phyloP scores from a whole-genome alignment of 2,797 vertebrate genomes.

The Erethizon dorsatum region DNA sequence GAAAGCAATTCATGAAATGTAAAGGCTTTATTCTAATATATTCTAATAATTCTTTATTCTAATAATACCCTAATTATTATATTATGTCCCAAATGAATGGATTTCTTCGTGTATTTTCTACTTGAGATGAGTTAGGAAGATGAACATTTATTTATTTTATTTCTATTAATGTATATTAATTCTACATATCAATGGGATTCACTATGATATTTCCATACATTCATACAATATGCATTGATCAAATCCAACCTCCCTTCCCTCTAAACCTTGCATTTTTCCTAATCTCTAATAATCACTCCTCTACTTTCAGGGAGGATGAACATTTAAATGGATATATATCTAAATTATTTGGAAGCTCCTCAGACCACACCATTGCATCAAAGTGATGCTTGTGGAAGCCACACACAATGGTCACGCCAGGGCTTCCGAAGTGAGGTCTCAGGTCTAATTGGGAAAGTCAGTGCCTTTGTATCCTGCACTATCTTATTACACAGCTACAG shows the following conservation, averaged over 20 bases:
- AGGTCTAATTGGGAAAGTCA: background rate
- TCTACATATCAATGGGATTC: background rate
- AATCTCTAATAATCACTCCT: background rate
- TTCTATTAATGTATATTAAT: background rate
- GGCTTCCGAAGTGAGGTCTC: background rate
- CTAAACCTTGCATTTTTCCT: background rate
- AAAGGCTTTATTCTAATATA: background rate
- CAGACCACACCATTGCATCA: background rate
- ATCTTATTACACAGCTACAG: background rate
- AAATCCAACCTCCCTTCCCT: background rate
- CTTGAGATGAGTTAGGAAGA: background rate
- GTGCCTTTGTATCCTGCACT: background rate
- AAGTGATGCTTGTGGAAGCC: background rate
- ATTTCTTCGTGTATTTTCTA: constrained; percentile 6
- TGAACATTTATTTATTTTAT: background rate
- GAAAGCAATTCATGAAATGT: constrained; percentile 16
- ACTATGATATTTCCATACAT: background rate
- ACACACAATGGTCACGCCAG: background rate
- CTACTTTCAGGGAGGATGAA: background rate
- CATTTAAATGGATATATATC: background rate
- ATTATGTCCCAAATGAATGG: constrained; percentile 14
- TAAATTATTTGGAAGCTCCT: background rate
- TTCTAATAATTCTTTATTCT: background rate
- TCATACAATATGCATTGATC: background rate
- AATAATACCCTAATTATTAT: background rate